Evolutionary conservation across 1,140 invertebrate genomes (phyloP).

Genomic region (Drosophila arizonae): DNA sequence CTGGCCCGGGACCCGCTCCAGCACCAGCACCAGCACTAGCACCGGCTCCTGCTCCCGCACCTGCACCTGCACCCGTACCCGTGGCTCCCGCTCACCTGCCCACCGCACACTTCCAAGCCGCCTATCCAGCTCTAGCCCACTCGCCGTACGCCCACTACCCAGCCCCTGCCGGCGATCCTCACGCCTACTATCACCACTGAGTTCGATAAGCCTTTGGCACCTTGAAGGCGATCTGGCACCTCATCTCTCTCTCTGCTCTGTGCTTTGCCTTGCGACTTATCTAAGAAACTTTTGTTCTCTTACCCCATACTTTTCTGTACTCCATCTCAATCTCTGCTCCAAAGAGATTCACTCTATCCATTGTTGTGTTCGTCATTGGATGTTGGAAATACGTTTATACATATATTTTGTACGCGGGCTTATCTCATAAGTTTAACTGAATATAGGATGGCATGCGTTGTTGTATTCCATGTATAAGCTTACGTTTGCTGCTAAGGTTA

Average conservation of each 20-base stretch:
- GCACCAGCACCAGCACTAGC: conserved; percentile 46
- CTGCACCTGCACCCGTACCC: conserved; percentile 44
- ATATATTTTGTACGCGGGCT: conserved; percentile 25
- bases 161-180: conserved; percentile 53
- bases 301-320: conserved; percentile 18
- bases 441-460: conserved; percentile 24
- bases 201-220: conserved; percentile 18
- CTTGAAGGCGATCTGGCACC: conserved; percentile 19
- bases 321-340: conserved; percentile 11
- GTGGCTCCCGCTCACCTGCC: conserved; percentile 48
- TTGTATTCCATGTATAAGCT: conserved; percentile 16
- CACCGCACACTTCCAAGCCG: conserved; percentile 70
- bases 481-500: conserved; percentile 14
- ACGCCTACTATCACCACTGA: conserved; percentile 71
- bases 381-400: conserved; percentile 46
- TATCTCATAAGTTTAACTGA: conserved; percentile 49
- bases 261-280: background rate
- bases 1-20: conserved; percentile 43
- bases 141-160: conserved; percentile 71
- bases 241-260: conserved; percentile 18
- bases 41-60: conserved; percentile 45
- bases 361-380: conserved; percentile 65
- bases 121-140: conserved; percentile 73
- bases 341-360: conserved; percentile 30
- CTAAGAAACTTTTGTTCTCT: background rate